Conservation (phyloP, 2,797 vertebrate genomes). For the Huso huso region DNA sequence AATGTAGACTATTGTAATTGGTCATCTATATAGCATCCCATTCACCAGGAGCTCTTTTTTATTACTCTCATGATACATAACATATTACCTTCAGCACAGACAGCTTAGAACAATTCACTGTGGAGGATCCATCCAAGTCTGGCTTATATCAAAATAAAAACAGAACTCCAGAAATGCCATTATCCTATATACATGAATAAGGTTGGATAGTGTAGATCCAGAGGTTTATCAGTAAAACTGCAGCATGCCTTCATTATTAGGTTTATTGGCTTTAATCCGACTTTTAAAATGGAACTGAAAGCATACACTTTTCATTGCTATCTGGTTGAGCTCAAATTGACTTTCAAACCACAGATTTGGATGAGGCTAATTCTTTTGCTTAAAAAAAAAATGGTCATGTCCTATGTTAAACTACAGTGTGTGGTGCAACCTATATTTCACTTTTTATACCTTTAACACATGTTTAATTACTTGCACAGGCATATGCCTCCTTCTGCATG, state of each 20-base stretch:
- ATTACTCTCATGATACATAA: too few relatives aligned
- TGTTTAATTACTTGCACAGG: too few relatives aligned
- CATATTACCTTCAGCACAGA: too few relatives aligned
- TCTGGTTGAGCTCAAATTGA: not conserved
- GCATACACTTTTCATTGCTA: not conserved
- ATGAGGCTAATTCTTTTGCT: not conserved
- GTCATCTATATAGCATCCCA: too few relatives aligned
- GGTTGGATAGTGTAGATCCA: not conserved
- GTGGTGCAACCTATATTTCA: too few relatives aligned
- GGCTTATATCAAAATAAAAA: not conserved
- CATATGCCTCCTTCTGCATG: too few relatives aligned
- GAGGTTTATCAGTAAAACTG: not conserved
- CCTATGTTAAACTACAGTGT: too few relatives aligned
- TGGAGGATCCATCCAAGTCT: not conserved
- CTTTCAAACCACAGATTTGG: not conserved
- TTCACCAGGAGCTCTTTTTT: too few relatives aligned
- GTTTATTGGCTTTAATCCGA: not conserved
- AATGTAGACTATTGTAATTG: too few relatives aligned
- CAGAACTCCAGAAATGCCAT: not conserved
- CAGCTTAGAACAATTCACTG: too few relatives aligned
- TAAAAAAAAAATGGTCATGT: not conserved
- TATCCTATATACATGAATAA: not conserved
- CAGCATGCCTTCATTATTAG: not conserved
- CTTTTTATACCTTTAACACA: too few relatives aligned
- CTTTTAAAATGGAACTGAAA: not conserved